phyloP scores from a whole-genome alignment of 53 echinoderm and acorn worm genomes.

The Paracentrotus lividus region DNA sequence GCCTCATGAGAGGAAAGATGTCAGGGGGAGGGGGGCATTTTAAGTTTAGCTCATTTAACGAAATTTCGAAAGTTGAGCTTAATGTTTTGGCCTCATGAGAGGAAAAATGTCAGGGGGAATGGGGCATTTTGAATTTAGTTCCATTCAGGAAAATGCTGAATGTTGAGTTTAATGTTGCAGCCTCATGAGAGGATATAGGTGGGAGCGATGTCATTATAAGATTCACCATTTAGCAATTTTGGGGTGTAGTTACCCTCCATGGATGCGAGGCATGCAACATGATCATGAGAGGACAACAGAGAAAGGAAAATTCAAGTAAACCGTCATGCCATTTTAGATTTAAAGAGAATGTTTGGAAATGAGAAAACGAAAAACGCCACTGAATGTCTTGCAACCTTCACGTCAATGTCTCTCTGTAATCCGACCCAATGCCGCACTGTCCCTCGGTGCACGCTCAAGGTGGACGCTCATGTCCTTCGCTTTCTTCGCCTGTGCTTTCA shows the following conservation, averaged over 20 bases:
- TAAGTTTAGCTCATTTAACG: too few species aligned
- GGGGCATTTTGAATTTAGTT: too few species aligned
- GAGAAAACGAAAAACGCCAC: neutral
- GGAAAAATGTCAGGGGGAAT: too few species aligned
- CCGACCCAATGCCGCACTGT: neutral
- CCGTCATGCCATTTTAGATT: conserved; percentile 33
- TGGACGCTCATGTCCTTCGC: conserved; percentile 26
- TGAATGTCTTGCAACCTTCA: conserved; percentile 26
- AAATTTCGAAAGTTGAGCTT: too few species aligned
- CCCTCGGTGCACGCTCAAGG: conserved; percentile 42
- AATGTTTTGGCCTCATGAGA: too few species aligned
- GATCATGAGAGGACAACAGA: conserved; percentile 5
- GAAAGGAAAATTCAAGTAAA: conserved; percentile 19
- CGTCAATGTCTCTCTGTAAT: conserved; percentile 37
- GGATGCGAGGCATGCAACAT: conserved; percentile 41
- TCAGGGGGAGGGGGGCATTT: too few species aligned
- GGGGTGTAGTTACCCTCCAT: conserved; percentile 12
- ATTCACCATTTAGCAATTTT: neutral
- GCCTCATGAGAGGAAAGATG: too few species aligned
- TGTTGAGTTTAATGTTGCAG: conserved; percentile 10
- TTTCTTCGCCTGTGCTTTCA: conserved; percentile 7
- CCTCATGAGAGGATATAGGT: neutral
- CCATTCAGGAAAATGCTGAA: neutral
- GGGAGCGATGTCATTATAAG: neutral
- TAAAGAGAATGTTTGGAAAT: conserved; percentile 44